Evolutionary conservation across 1,140 invertebrate genomes (phyloP).

Genomic region (Pseudomyrmex flavicornis): DNA sequence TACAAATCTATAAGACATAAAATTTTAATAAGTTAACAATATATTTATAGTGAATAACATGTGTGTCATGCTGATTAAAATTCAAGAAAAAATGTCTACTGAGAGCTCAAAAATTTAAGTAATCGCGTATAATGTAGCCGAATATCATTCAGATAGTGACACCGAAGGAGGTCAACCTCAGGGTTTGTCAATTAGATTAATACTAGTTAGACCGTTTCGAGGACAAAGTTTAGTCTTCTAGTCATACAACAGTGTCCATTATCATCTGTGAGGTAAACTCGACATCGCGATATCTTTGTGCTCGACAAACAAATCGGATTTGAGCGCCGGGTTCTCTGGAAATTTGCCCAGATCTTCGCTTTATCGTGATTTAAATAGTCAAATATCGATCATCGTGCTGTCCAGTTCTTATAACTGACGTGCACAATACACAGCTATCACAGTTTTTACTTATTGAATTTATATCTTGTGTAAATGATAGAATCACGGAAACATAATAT

Average conservation of each 20-base stretch:
- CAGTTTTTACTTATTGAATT: constrained; percentile 4
- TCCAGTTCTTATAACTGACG: constrained; percentile 21
- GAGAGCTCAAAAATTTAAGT: constrained; percentile 1
- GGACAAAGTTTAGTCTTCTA: constrained; percentile 38
- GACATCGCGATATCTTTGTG: constrained; percentile 14
- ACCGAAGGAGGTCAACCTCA: constrained; percentile 63
- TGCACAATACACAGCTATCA: not conserved
- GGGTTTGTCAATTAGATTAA: constrained; percentile 68
- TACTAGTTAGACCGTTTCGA: constrained; percentile 36
- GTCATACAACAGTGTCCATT: constrained; percentile 16
- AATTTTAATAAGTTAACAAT: no score
- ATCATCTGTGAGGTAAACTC: constrained; percentile 22
- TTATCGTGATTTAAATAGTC: constrained; percentile 31
- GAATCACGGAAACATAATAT: not conserved
- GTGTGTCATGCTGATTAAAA: constrained; percentile 6
- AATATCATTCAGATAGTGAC: constrained; percentile 50
- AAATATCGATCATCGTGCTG: constrained; percentile 15
- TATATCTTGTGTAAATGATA: not conserved
- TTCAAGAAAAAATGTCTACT: constrained; percentile 26
- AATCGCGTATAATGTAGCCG: not conserved
- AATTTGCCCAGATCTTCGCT: constrained; percentile 20
- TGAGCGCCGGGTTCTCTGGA: constrained; percentile 1
- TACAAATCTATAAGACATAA: not conserved
- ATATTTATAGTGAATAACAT: not conserved
- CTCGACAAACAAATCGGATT: constrained; percentile 3